Conservation (phyloP, 2,888 invertebrate genomes). For the Stenoptilia bipunctidactyla region DNA sequence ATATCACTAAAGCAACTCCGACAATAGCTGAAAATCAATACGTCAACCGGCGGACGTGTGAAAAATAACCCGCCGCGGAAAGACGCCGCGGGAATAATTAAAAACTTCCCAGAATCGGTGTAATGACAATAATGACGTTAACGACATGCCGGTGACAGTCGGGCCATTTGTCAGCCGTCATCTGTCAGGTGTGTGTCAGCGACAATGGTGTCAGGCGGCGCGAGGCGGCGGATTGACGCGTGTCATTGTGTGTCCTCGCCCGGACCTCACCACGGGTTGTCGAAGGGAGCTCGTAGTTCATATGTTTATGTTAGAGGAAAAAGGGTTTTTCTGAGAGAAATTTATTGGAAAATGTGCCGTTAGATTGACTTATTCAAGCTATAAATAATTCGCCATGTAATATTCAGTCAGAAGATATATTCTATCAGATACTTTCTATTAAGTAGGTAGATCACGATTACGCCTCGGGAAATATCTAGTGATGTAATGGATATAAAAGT, state of each 20-base stretch:
- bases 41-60: constrained; percentile 14
- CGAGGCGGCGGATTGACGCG: constrained; percentile 44
- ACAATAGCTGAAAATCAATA: constrained; percentile 17
- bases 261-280: constrained; percentile 7
- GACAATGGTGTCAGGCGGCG: constrained; percentile 54
- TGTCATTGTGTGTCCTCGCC: constrained; percentile 29
- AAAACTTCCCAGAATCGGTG: constrained; percentile 39
- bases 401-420: too few species aligned
- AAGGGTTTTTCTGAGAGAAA: too few species aligned
- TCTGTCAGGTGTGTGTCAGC: constrained; percentile 46
- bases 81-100: constrained; percentile 35
- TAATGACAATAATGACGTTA: constrained; percentile 45
- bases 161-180: constrained; percentile 48
- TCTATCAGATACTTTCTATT: too few species aligned
- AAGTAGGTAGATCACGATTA: too few species aligned
- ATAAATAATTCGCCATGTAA: too few species aligned
- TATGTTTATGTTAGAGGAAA: background rate
- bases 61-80: constrained; percentile 16
- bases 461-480: too few species aligned
- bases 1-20: background rate
- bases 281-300: constrained; percentile 11
- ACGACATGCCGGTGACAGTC: constrained; percentile 33
- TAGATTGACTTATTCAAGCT: too few species aligned
- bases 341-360: too few species aligned
- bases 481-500: too few species aligned